A percentile compares a stretch with the other conserved stretches of the same genome.
Conservation (phyloP, 2,888 invertebrate species). For the Limnephilus marmoratus region DNA sequence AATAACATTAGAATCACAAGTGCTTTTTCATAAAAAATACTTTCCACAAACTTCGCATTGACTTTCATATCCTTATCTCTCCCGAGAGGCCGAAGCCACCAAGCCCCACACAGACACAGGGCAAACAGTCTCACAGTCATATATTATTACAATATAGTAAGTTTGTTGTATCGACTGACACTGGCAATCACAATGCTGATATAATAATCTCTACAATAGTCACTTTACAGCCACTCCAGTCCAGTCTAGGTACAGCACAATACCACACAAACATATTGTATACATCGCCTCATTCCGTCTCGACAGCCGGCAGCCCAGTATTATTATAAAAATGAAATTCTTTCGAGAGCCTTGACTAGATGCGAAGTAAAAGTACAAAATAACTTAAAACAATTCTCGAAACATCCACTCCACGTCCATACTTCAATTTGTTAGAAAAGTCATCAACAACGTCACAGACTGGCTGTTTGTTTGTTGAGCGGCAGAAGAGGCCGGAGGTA, state of each 20-base stretch:
- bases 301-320: constrained; percentile 41
- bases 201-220: neutral
- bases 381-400: constrained; percentile 57
- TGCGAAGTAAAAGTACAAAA: constrained; percentile 53
- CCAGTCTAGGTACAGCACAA: neutral
- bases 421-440: constrained; percentile 44
- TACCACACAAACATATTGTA: neutral
- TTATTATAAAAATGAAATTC: constrained; percentile 51
- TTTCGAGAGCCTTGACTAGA: constrained; percentile 64
- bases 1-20: constrained; percentile 80
- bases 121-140: neutral
- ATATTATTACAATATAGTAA: neutral
- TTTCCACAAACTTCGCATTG: constrained; percentile 44
- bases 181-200: neutral
- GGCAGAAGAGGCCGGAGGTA: constrained; percentile 49
- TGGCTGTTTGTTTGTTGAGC: constrained; percentile 2
- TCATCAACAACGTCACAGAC: constrained; percentile 42
- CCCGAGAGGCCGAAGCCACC: neutral
- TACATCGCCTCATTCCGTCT: neutral
- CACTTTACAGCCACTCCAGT: neutral
- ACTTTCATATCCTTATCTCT: constrained; percentile 10
- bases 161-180: neutral
- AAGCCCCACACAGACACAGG: neutral
- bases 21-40: constrained; percentile 71
- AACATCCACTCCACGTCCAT: constrained; percentile 43